phyloP scores from a whole-genome alignment of 2,888 invertebrate species.

The Hemithea aestivaria region DNA sequence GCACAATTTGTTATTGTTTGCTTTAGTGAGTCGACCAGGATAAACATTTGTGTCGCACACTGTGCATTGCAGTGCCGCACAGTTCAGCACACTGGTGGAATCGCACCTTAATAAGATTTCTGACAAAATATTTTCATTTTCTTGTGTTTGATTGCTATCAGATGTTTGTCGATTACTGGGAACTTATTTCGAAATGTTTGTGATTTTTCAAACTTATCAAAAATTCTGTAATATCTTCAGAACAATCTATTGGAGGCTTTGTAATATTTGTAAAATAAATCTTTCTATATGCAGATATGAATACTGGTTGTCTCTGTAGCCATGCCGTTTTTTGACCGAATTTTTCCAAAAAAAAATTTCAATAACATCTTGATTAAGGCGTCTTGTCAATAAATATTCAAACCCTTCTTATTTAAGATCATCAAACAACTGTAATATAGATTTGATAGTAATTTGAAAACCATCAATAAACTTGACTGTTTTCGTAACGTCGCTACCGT shows the following conservation, averaged over 20 bases:
- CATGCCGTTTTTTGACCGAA: neutral
- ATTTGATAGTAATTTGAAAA: constrained; percentile 22
- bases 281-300: constrained; percentile 16
- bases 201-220: neutral
- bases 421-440: constrained; percentile 17
- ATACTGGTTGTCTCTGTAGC: constrained; percentile 16
- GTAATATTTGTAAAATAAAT: constrained; percentile 7
- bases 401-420: constrained; percentile 18
- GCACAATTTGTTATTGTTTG: too few relatives aligned
- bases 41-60: too few relatives aligned
- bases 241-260: constrained; percentile 1
- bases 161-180: neutral
- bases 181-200: neutral
- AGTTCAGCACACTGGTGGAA: too few relatives aligned
- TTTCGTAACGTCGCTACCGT: constrained; percentile 11
- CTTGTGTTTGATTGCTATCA: neutral
- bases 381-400: constrained; percentile 18
- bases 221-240: neutral
- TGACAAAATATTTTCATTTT: neutral
- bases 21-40: too few relatives aligned
- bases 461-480: constrained; percentile 18
- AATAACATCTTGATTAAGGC: constrained; percentile 15
- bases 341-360: constrained; percentile 20
- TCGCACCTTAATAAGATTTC: too few relatives aligned
- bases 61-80: too few relatives aligned